Conservation (phyloP, 2,113 vertebrate species). For the Ploceus nigricollis region DNA sequence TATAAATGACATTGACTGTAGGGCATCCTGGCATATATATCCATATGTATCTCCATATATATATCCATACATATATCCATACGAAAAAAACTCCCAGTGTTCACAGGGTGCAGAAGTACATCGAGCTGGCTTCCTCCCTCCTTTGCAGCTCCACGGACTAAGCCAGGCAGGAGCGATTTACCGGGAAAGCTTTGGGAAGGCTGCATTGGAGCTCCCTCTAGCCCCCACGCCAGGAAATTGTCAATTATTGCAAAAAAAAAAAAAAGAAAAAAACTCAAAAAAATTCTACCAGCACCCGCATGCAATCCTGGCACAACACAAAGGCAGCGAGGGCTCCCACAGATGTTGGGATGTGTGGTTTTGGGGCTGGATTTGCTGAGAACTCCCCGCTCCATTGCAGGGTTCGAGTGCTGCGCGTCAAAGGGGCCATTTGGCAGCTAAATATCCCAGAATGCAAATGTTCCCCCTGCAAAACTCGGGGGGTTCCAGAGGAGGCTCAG, state of each 20-base stretch:
- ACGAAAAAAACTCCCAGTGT: too few relatives aligned
- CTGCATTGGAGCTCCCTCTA: constrained; percentile 61
- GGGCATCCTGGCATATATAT: neutral
- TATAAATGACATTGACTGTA: accelerated
- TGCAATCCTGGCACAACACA: accelerated
- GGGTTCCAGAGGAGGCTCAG: neutral
- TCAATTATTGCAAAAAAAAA: neutral
- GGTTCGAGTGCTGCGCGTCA: accelerated
- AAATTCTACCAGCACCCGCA: accelerated
- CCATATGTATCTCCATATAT: too few relatives aligned
- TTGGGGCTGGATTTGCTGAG: accelerated
- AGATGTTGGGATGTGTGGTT: neutral
- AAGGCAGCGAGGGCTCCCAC: accelerated
- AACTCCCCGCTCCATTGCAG: neutral
- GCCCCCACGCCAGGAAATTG: neutral
- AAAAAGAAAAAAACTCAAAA: neutral
- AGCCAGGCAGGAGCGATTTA: accelerated
- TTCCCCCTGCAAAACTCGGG: neutral
- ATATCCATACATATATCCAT: neutral
- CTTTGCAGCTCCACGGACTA: neutral
- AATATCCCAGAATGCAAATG: accelerated
- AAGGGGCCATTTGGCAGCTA: accelerated
- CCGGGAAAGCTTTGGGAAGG: neutral
- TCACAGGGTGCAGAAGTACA: neutral
- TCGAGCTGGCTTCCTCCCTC: neutral